Evolutionary conservation across 2,797 vertebrate species (phyloP).

Genomic region (Macropodus opercularis): DNA sequence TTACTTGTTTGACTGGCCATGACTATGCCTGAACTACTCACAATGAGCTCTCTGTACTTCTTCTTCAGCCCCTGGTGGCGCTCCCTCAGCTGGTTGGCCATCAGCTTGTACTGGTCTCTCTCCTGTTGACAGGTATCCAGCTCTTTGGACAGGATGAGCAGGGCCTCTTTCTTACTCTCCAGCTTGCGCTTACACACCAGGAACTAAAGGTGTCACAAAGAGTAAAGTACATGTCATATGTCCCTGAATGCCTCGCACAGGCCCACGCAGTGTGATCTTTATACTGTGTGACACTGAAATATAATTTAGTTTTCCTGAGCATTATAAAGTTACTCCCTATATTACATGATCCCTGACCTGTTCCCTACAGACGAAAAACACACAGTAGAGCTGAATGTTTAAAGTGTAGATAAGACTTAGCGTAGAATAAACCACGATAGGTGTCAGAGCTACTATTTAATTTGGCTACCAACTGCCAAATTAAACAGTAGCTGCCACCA

Average conservation of each 20-base stretch:
- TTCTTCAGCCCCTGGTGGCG: slow-evolving; percentile 94
- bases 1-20: too few relatives aligned
- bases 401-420: slow-evolving; percentile 33
- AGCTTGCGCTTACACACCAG: slow-evolving; percentile 95
- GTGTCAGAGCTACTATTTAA: too few relatives aligned
- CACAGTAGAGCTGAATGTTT: slow-evolving; percentile 35
- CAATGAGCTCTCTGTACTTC: slow-evolving; percentile 93
- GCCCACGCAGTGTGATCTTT: too few relatives aligned
- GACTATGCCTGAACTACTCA: slow-evolving; percentile 70
- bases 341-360: slow-evolving; percentile 4
- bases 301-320: neutral
- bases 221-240: neutral
- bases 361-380: slow-evolving; percentile 28
- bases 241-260: neutral
- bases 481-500: slow-evolving; percentile 20
- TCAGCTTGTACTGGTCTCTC: slow-evolving; percentile 95
- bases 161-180: slow-evolving; percentile 95
- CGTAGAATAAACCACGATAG: slow-evolving; percentile 30
- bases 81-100: slow-evolving; percentile 96
- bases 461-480: slow-evolving; percentile 49
- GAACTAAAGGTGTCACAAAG: slow-evolving; percentile 50
- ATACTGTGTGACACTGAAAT: too few relatives aligned
- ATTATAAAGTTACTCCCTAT: slow-evolving; percentile 4
- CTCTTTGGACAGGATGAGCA: slow-evolving; percentile 96
- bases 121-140: slow-evolving; percentile 96